Conservation (phyloP, 2,113 vertebrate species). For the Pteropus alecto region DNA sequence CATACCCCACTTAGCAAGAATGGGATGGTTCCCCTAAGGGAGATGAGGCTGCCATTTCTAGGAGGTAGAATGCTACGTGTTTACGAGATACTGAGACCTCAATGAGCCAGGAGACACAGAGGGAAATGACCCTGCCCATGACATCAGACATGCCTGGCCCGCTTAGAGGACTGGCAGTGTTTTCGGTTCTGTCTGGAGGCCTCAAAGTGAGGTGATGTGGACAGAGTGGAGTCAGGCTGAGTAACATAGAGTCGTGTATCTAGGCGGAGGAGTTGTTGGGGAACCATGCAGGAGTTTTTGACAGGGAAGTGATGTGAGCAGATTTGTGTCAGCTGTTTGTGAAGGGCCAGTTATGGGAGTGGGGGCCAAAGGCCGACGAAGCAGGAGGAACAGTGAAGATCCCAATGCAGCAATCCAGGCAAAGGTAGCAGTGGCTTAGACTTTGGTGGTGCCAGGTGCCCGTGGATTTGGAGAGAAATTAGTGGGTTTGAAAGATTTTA, state of each 20-base stretch:
- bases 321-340: neutral
- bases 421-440: neutral
- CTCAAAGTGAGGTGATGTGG: neutral
- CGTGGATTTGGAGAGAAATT: neutral
- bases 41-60: neutral
- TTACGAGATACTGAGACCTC: neutral
- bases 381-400: neutral
- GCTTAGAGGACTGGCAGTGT: rapidly evolving
- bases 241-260: neutral
- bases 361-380: rapidly evolving
- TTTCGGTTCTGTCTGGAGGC: neutral
- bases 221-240: neutral
- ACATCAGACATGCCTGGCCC: neutral
- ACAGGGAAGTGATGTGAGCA: neutral
- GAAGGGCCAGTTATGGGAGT: too few species aligned
- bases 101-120: neutral
- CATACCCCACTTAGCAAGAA: neutral
- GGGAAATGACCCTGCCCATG: neutral
- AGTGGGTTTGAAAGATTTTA: neutral
- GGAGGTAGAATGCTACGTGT: neutral
- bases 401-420: rapidly evolving
- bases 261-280: neutral
- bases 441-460: neutral
- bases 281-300: neutral
- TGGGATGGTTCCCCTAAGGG: neutral